Percentiles rank a stretch among this genome's conserved stretches.
These are phyloP conservation scores for Dryococelus australis DNA, from an alignment of 2,888 invertebrate species.

Conservation along the genomic window DNA sequence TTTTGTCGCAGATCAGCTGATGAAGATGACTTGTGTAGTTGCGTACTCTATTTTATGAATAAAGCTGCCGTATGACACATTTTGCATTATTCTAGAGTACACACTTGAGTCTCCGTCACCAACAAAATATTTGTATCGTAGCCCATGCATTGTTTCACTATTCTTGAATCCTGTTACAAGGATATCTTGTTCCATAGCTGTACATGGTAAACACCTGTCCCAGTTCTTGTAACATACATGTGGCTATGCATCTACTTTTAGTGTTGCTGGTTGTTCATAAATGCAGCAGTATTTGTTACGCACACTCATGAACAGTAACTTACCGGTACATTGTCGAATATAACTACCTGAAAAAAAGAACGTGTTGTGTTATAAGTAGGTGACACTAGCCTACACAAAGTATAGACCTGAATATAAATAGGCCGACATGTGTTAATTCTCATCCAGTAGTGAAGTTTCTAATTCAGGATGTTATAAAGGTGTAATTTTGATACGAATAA, in stretches of 20 bases:
- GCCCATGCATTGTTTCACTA: neutral
- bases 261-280: no score
- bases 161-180: neutral
- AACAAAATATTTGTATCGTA: conserved; percentile 13
- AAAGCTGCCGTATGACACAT: neutral
- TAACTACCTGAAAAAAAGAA: neutral
- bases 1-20: neutral
- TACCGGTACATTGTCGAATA: neutral
- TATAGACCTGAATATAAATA: no score
- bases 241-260: no score
- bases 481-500: no score
- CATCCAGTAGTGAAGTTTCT: no score
- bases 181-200: conserved; percentile 21
- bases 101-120: conserved; percentile 25
- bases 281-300: no score
- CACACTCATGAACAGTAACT: neutral
- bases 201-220: neutral
- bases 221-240: no score
- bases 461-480: no score
- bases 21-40: conserved; percentile 5
- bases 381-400: no score
- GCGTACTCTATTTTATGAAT: neutral
- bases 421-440: no score
- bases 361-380: no score
- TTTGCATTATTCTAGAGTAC: neutral